phyloP scores from a whole-genome alignment of 2,113 vertebrate species.

The Neogobius melanostomus region DNA sequence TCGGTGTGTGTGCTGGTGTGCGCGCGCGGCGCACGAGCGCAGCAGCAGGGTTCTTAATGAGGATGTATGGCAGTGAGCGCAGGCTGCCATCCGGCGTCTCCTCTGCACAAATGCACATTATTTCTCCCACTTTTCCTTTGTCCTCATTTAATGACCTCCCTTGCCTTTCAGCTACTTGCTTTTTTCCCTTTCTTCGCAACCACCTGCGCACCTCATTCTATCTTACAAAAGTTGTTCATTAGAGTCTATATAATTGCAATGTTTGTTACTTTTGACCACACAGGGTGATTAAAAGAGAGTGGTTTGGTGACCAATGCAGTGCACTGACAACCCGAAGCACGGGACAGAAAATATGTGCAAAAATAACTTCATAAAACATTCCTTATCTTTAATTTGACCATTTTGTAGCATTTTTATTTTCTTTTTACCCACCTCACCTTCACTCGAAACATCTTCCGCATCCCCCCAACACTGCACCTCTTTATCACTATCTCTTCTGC shows the following conservation, averaged over 20 bases:
- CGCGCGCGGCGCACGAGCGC: slow-evolving; percentile 27
- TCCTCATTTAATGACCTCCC: slow-evolving; percentile 12
- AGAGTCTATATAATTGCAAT: too few species aligned
- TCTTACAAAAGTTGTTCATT: too few species aligned
- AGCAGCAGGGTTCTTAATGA: slow-evolving; percentile 54
- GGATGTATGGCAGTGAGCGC: slow-evolving; percentile 49
- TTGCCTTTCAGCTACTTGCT: slow-evolving; percentile 1
- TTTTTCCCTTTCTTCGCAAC: neutral
- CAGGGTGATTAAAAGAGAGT: too few species aligned
- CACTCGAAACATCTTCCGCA: neutral
- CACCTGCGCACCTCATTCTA: neutral
- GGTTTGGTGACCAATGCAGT: too few species aligned
- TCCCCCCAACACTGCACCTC: slow-evolving; percentile 21
- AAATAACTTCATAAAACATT: too few species aligned
- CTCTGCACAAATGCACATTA: slow-evolving; percentile 28
- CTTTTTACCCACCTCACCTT: neutral
- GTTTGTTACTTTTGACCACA: too few species aligned
- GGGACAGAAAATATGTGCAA: too few species aligned
- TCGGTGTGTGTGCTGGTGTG: slow-evolving; percentile 20
- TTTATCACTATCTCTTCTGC: slow-evolving; percentile 34
- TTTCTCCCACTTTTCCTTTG: slow-evolving; percentile 23
- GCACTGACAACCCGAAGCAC: too few species aligned
- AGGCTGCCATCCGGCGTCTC: slow-evolving; percentile 24
- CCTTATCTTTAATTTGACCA: too few species aligned
- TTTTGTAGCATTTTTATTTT: neutral